phyloP scores from a whole-genome alignment of 2,797 vertebrate genomes.

The Crypturellus tataupa region DNA sequence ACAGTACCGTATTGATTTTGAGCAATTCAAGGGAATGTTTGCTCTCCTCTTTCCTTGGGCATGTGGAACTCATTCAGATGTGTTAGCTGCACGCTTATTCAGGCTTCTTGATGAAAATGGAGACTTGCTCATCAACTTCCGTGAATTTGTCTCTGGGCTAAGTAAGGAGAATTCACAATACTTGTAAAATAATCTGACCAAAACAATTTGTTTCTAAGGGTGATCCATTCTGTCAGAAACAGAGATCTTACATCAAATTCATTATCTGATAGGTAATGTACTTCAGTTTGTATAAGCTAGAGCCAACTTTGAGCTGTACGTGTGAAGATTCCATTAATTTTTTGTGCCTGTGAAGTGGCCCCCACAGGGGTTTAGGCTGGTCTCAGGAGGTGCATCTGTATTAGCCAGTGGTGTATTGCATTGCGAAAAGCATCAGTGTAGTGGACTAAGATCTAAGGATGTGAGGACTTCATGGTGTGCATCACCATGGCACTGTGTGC shows the following conservation, averaged over 20 bases:
- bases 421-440: not conserved
- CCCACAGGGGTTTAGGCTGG: not conserved
- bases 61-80: conserved; percentile 90
- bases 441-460: not conserved
- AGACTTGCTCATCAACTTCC: conserved; percentile 95
- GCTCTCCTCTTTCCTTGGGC: conserved; percentile 94
- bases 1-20: conserved; percentile 96
- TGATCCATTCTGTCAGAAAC: not conserved
- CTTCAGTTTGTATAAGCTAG: not conserved
- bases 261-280: no score
- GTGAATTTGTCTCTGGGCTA: conserved; percentile 93
- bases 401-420: not conserved
- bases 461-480: not conserved
- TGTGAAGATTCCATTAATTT: not conserved
- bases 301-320: not conserved
- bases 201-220: not conserved
- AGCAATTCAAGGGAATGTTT: conserved; percentile 97
- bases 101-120: conserved; percentile 92
- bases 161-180: conserved; percentile 80
- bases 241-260: not conserved
- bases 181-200: not conserved
- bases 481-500: not conserved
- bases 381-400: not conserved
- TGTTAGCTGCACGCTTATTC: conserved; percentile 90
- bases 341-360: not conserved